These are phyloP conservation scores for Dryococelus australis DNA, from an alignment of 2,888 invertebrate genomes.

Conservation along the genomic window DNA sequence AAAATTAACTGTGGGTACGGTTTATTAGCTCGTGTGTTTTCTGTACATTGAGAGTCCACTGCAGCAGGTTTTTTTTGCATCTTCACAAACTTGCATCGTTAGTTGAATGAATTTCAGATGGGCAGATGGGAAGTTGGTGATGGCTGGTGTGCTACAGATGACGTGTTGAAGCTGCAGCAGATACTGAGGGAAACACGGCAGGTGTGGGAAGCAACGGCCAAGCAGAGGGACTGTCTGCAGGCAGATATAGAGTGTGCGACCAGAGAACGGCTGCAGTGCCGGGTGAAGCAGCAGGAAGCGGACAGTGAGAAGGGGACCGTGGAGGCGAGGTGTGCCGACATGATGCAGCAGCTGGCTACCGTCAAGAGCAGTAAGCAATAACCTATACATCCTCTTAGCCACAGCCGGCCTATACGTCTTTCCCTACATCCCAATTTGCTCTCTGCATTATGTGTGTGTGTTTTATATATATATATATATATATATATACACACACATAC, in stretches of 20 bases:
- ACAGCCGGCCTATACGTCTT: no score
- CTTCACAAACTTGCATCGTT: no score
- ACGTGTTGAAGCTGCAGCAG: not conserved
- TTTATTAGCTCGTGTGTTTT: no score
- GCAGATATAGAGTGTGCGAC: not conserved
- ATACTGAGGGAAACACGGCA: not conserved
- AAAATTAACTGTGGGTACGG: no score
- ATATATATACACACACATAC: no score
- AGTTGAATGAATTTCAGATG: no score
- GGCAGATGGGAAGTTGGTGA: not conserved
- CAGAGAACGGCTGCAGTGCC: not conserved
- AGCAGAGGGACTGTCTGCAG: not conserved
- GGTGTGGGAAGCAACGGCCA: not conserved
- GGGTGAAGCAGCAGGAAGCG: not conserved
- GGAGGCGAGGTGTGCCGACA: not conserved
- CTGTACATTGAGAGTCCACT: no score
- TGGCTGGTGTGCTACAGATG: not conserved
- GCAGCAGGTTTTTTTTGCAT: no score
- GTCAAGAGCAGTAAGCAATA: not conserved
- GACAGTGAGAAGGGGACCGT: not conserved
- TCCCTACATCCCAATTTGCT: no score
- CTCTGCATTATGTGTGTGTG: no score
- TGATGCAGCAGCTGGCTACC: not conserved
- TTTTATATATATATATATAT: no score
- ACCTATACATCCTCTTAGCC: no score